Percentiles rank a stretch among this genome's conserved stretches.
Conservation (phyloP, 2,797 vertebrate species). For the Pelobates cultripes region DNA sequence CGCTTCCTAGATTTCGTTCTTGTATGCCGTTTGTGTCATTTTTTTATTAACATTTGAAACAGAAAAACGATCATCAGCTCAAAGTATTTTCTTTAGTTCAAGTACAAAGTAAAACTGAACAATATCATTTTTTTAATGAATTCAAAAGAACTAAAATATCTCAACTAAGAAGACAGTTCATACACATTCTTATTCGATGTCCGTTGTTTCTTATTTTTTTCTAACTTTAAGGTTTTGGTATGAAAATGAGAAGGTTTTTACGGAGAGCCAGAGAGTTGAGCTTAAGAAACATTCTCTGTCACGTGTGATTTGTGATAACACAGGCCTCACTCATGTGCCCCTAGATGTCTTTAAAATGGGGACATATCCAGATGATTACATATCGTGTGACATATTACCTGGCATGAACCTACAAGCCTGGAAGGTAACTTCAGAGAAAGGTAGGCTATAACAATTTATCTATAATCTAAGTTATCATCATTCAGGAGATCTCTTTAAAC, state of each 20-base stretch:
- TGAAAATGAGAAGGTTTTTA: conserved; percentile 82
- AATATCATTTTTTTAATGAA: not conserved
- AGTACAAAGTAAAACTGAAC: no score
- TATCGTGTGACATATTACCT: conserved; percentile 73
- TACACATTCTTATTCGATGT: not conserved
- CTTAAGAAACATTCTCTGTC: conserved; percentile 83
- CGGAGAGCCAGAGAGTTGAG: conserved; percentile 76
- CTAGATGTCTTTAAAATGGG: conserved; percentile 76
- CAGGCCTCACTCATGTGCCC: conserved; percentile 76
- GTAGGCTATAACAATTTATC: conserved; percentile 58
- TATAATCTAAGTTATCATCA: no score
- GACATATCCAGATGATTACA: conserved; percentile 76
- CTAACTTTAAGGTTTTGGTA: conserved; percentile 87
- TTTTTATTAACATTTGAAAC: no score
- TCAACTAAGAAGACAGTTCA: not conserved
- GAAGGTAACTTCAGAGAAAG: conserved; percentile 73
- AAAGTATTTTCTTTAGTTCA: no score
- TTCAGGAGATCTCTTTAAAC: no score
- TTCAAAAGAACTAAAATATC: not conserved
- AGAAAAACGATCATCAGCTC: no score
- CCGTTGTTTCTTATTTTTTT: conserved; percentile 24
- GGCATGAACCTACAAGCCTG: conserved; percentile 80
- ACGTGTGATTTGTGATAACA: conserved; percentile 91
- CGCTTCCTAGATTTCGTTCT: no score
- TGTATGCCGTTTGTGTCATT: no score